Evolutionary conservation across 2,888 invertebrate species (phyloP), one percentile per base, ranked within the genome.

Genomic region (Drosophila merina): DNA sequence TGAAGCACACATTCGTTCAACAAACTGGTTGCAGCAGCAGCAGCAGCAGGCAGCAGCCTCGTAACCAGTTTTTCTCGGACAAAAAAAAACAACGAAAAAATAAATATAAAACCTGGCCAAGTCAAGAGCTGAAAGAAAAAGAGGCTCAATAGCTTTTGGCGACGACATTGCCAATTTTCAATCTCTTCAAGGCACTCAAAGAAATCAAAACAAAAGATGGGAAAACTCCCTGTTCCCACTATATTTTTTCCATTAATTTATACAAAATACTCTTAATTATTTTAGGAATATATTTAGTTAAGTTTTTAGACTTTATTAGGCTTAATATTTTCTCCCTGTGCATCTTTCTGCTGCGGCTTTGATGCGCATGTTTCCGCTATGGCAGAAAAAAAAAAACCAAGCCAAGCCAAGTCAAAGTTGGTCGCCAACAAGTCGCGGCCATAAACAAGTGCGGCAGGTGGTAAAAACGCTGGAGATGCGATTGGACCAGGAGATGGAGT

Each of bases 361-460:
- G 78, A 83, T 83, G 84, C 72, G 78, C 84, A 77, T 80, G 84
- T 80, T 80, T 80, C 84, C 80, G 80, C 80, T 83, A 75, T 82
- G 66, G 56, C 42, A 6, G 14, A 14, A 26, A 52, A 51, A 59
- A 20, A 33, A 48, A 57, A 57, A 4, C 28, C 6, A 4, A 28
- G 5, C 28, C 0, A 6, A 40, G 47, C 48, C 25, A 52, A 64
- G 63, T 49, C 64, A 67, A 66, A 56, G 66, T 52, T 66, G 57
- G 83, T 72, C 80, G 80, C 84, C 77, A 83, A 74, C 77, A 76
- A 81, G 83, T 77, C 80, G 84, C 69, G 70, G 72, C 48, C 74
- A 80, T 77, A 83, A 77, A 83, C 79, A 83, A 76, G 70, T 79
- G 85, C 74, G 81, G 81, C 80, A 81, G 84, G 84, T 81, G 80